Conservation (phyloP, 2,113 vertebrate genomes). For the Aldabrachelys gigantea region DNA sequence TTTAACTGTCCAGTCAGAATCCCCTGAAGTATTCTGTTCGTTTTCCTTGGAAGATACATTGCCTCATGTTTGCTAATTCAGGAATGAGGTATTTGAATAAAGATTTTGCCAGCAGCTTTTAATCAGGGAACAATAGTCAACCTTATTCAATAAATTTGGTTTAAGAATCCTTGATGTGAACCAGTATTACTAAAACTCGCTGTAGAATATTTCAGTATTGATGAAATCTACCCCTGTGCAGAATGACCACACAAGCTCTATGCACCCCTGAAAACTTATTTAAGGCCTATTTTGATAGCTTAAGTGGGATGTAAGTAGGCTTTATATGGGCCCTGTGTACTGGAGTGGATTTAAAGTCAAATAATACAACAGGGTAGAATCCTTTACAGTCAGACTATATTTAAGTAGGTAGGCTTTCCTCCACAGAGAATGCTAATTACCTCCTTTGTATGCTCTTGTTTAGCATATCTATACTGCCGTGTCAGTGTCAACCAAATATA, state of each 20-base stretch:
- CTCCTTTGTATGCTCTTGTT: neutral
- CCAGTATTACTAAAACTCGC: neutral
- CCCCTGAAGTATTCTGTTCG: neutral
- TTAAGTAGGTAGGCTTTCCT: neutral
- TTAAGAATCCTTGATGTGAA: neutral
- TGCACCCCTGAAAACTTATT: neutral
- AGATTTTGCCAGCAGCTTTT: slow-evolving; percentile 45
- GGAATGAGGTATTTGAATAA: slow-evolving; percentile 47
- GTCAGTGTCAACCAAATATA: neutral
- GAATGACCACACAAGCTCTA: neutral
- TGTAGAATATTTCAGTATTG: rapidly evolving
- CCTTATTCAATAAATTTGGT: neutral
- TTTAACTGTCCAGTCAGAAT: slow-evolving; percentile 16
- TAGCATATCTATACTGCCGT: neutral
- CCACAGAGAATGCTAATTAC: neutral
- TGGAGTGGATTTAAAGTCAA: neutral
- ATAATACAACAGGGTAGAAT: neutral
- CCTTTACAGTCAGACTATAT: neutral
- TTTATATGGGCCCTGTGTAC: neutral
- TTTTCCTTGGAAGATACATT: slow-evolving; percentile 23
- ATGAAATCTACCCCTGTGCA: neutral
- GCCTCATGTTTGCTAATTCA: slow-evolving; percentile 56
- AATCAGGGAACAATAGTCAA: neutral
- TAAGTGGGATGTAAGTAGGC: neutral
- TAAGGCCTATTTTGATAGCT: neutral